These are phyloP conservation scores for Scolanthus callimorphus DNA, from an alignment of 92 coral and sea anemone species.

Conservation along the genomic window DNA sequence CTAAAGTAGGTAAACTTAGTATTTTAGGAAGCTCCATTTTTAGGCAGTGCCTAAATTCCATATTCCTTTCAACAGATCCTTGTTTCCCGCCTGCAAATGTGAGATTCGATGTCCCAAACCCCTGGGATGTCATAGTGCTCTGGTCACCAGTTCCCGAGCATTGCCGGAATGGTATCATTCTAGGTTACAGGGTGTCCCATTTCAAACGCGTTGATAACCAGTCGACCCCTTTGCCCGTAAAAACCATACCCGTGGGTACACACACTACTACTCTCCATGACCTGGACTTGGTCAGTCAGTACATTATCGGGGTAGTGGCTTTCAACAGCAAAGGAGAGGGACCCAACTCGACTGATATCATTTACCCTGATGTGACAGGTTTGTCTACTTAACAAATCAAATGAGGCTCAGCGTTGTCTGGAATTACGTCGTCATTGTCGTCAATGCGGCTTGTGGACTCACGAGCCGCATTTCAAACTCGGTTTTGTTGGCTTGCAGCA, in stretches of 20 bases:
- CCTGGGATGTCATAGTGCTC: slow-evolving; percentile 14
- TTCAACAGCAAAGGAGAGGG: slow-evolving; percentile 73
- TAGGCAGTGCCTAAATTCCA: too few species aligned
- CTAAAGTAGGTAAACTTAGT: too few species aligned
- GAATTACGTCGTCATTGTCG: too few species aligned
- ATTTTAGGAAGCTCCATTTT: too few species aligned
- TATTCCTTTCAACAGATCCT: too few species aligned
- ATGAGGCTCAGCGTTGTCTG: too few species aligned
- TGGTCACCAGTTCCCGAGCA: slow-evolving; percentile 51
- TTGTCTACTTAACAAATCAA: too few species aligned
- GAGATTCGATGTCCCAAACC: slow-evolving; percentile 43
- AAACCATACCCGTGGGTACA: slow-evolving; percentile 22
- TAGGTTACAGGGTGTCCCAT: slow-evolving; percentile 62
- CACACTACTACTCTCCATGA: slow-evolving; percentile 26
- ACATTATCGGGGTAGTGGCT: slow-evolving; percentile 55
- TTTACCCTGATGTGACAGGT: slow-evolving; percentile 56
- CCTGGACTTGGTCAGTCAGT: slow-evolving; percentile 37
- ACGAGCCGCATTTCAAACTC: too few species aligned
- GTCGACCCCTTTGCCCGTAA: background rate
- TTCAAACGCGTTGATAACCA: background rate
- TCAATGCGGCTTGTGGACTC: too few species aligned
- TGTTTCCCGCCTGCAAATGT: slow-evolving; percentile 63
- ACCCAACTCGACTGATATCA: slow-evolving; percentile 37
- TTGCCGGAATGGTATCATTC: slow-evolving; percentile 67
- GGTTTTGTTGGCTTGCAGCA: too few species aligned